phyloP scores from a whole-genome alignment of 2,113 vertebrate genomes.

The Machaerirhynchus nigripectus region DNA sequence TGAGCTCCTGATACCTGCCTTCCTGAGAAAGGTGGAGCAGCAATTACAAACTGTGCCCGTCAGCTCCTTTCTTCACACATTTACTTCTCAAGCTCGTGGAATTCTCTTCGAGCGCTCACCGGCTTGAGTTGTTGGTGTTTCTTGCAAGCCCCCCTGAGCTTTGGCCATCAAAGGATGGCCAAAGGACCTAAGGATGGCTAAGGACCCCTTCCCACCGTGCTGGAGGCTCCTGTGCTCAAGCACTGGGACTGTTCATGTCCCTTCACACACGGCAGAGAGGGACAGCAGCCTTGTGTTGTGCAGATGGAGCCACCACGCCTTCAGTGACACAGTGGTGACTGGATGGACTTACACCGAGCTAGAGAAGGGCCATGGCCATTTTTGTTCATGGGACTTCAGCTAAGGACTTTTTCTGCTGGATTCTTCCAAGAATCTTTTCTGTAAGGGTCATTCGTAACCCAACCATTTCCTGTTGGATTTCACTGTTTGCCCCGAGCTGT shows the following conservation, averaged over 20 bases:
- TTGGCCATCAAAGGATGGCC: too few species aligned
- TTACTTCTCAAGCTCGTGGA: background rate
- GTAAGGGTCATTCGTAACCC: background rate
- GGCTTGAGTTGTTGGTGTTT: background rate
- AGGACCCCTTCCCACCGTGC: background rate
- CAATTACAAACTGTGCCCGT: background rate
- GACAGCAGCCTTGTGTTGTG: accelerated
- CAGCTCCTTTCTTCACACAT: background rate
- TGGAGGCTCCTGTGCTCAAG: background rate
- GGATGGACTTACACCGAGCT: background rate
- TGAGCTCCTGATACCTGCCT: background rate
- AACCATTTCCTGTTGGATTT: background rate
- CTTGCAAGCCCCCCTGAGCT: accelerated
- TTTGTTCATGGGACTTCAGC: background rate
- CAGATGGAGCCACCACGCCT: background rate
- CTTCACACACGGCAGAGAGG: background rate
- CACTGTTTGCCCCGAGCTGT: background rate
- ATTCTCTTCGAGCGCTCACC: background rate
- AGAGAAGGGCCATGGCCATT: background rate
- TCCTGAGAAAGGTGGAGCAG: background rate
- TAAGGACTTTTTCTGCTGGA: background rate
- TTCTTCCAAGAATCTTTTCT: background rate
- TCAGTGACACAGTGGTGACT: accelerated
- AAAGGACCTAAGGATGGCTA: too few species aligned
- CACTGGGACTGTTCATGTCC: background rate